phyloP scores from a whole-genome alignment of 2,113 vertebrate genomes.

The Indri indri region DNA sequence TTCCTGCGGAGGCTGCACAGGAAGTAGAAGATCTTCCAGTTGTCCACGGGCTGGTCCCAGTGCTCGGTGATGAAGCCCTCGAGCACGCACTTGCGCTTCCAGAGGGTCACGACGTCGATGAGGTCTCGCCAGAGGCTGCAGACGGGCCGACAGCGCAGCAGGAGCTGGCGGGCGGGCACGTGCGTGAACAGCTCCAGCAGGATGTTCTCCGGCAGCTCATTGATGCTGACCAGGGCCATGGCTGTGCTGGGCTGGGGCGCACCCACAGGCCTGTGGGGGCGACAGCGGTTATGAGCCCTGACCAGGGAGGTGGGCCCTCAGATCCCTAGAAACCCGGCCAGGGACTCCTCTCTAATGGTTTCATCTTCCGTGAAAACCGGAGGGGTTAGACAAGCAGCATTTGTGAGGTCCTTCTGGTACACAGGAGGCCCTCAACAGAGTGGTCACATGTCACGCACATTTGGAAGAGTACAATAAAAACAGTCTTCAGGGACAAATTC shows the following conservation, averaged over 20 bases:
- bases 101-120: slow-evolving; percentile 82
- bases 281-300: not conserved
- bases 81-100: slow-evolving; percentile 84
- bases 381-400: not conserved
- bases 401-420: not conserved
- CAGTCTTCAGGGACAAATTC: not conserved
- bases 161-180: slow-evolving; percentile 80
- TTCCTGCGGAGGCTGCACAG: slow-evolving; percentile 79
- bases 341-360: not conserved
- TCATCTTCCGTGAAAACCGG: not conserved
- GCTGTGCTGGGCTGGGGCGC: not conserved
- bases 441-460: too few species aligned
- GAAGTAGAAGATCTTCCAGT: slow-evolving; percentile 86
- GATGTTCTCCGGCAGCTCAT: slow-evolving; percentile 80
- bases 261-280: not conserved
- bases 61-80: slow-evolving; percentile 72
- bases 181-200: slow-evolving; percentile 83
- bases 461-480: not conserved
- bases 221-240: slow-evolving; percentile 68
- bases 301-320: not conserved
- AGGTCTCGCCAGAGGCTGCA: slow-evolving; percentile 83
- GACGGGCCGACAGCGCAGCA: slow-evolving; percentile 79
- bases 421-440: not conserved
- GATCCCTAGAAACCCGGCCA: not conserved
- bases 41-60: slow-evolving; percentile 62